Conservation (phyloP, 2,888 invertebrate species). For the Tetragnatha montana region DNA sequence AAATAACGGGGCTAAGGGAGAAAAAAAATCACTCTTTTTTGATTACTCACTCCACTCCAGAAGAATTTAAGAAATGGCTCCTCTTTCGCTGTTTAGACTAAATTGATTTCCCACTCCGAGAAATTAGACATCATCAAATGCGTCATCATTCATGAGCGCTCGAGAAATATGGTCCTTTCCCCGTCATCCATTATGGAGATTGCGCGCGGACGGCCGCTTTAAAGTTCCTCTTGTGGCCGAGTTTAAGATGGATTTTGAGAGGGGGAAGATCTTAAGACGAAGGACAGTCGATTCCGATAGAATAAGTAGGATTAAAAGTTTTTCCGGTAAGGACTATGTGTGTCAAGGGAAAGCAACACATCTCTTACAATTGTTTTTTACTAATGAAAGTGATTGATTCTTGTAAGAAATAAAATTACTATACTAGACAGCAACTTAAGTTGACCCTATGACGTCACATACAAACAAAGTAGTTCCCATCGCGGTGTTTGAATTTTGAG, state of each 20-base stretch:
- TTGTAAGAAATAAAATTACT: too few relatives aligned
- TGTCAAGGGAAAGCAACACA: too few relatives aligned
- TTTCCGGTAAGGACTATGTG: too few relatives aligned
- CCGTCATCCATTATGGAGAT: conserved; percentile 28
- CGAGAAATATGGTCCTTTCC: conserved; percentile 23
- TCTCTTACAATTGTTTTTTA: too few relatives aligned
- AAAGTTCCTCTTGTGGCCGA: not conserved
- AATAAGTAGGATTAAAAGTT: too few relatives aligned
- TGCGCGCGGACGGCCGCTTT: conserved; percentile 4
- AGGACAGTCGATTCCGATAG: not conserved
- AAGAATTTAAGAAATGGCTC: conserved; percentile 60
- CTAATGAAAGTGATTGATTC: too few relatives aligned
- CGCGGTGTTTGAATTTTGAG: too few relatives aligned
- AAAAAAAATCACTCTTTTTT: conserved; percentile 38
- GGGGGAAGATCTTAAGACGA: not conserved
- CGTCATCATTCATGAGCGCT: conserved; percentile 49
- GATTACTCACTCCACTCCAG: conserved; percentile 63
- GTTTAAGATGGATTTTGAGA: not conserved
- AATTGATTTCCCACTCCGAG: conserved; percentile 58
- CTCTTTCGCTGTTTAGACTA: conserved; percentile 54
- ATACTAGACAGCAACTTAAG: too few relatives aligned
- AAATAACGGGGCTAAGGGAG: conserved; percentile 4
- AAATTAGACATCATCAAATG: conserved; percentile 61
- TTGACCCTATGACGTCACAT: too few relatives aligned
- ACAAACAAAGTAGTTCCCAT: too few relatives aligned